phyloP scores from a whole-genome alignment of 2,888 invertebrate genomes.

The Pterostichus madidus region DNA sequence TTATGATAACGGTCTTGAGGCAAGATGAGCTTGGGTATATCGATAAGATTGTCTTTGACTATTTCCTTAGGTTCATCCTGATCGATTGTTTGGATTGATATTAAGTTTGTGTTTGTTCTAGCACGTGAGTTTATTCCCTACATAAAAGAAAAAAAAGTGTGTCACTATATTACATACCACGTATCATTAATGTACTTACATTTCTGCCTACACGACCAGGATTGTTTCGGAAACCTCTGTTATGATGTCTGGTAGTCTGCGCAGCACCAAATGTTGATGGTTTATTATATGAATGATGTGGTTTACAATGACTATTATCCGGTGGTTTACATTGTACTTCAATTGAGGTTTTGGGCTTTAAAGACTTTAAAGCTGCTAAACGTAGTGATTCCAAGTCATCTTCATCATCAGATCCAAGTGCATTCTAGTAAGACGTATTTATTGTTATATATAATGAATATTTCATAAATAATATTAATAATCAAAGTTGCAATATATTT shows the following conservation, averaged over 20 bases:
- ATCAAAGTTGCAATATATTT: slow-evolving; percentile 43
- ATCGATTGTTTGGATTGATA: slow-evolving; percentile 77
- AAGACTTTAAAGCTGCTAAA: slow-evolving; percentile 78
- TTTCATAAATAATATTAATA: slow-evolving; percentile 16
- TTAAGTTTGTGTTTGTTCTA: slow-evolving; percentile 77
- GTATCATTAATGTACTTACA: slow-evolving; percentile 34
- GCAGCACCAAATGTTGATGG: slow-evolving; percentile 61
- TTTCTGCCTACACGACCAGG: slow-evolving; percentile 56
- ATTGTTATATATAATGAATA: not conserved
- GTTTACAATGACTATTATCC: slow-evolving; percentile 8
- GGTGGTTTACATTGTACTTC: slow-evolving; percentile 25
- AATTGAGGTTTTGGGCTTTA: slow-evolving; percentile 71
- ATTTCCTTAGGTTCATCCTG: slow-evolving; percentile 71
- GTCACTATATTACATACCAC: not conserved
- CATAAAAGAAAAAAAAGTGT: slow-evolving; percentile 28
- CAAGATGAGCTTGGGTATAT: slow-evolving; percentile 71
- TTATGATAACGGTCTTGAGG: slow-evolving; percentile 74
- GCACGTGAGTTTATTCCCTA: slow-evolving; percentile 73
- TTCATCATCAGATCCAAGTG: slow-evolving; percentile 77
- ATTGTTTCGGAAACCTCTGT: slow-evolving; percentile 58
- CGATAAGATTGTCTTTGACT: slow-evolving; percentile 41
- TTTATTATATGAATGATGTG: slow-evolving; percentile 29
- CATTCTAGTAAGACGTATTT: slow-evolving; percentile 70
- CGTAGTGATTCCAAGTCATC: slow-evolving; percentile 79
- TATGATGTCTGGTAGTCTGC: slow-evolving; percentile 61